Evolutionary conservation across 2,113 vertebrate genomes (phyloP), one percentile per base, ranked within the genome.

Genomic region (Perca fluviatilis): DNA sequence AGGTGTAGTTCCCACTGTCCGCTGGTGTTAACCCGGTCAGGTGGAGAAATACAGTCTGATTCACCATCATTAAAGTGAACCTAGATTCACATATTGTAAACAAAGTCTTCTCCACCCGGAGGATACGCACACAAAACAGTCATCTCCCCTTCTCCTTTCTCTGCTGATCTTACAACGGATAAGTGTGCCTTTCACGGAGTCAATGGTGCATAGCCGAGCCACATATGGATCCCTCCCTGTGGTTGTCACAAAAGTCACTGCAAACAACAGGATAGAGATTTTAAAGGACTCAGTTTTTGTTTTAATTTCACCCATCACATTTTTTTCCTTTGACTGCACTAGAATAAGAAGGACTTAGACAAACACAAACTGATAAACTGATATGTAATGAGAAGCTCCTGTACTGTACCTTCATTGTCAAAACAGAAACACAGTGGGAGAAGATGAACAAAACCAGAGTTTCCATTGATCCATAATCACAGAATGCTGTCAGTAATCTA

Each of bases 1-100:
- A 91, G 23, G 5, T 60, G 65, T 74, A 61, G 54, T 0, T 50
- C 15, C 80, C 89, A 69, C 71, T 67, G 4, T 89, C 85, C 43
- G 0, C 74, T 62, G 72, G 4, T 56, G 60, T 80, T 56, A 86
- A 33, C 6, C 33, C 33, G 6, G 33, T 33, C 33, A 33, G 33
- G 33, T 33, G 33, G 33, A 33, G 33, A 33, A 33, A 33, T 33
- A 33, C 33, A 33, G 33, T 33, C 6, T 33, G 33, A 6, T 33
- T 33, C 33, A 33, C 33, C 6, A 33, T 6, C 33, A 33, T 33
- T 33, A 33, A 33, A 33, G 33, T 33, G 33, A 33, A 33, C 33
- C 33, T 33, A 33, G 33, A 33, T 0, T 33, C 33, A 33, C 33
- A 33, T 6, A 6, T 40, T 40, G 7, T 40, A 1, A 40, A 9